phyloP scores from a whole-genome alignment of 2,113 vertebrate species.

The Microcebus jonahi region DNA sequence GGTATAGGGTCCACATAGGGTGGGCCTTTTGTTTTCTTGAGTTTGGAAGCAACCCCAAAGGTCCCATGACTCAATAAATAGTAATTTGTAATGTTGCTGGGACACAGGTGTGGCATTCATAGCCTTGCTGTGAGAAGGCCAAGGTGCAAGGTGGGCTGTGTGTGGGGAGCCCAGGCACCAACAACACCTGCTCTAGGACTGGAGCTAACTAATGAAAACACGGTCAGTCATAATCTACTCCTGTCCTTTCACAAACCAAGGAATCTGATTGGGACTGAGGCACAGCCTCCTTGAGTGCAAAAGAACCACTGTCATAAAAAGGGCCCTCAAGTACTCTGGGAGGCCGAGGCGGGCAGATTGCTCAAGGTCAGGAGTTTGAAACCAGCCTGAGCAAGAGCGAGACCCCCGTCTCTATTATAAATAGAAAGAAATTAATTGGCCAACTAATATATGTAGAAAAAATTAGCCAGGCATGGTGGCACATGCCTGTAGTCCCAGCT shows the following conservation, averaged over 20 bases:
- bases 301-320: not conserved
- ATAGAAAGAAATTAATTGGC: too few relatives aligned
- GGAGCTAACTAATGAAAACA: not conserved
- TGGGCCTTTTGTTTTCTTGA: not conserved
- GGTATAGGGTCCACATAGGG: not conserved
- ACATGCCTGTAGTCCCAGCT: too few relatives aligned
- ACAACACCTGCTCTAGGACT: not conserved
- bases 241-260: fast-evolving
- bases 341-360: too few relatives aligned
- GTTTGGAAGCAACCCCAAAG: not conserved
- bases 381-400: too few relatives aligned
- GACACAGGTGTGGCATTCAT: not conserved
- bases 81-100: not conserved
- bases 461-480: too few relatives aligned
- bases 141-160: not conserved
- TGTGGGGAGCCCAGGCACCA: not conserved
- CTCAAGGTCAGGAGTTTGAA: too few relatives aligned
- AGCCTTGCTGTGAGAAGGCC: not conserved
- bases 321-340: not conserved
- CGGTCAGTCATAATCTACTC: not conserved
- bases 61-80: not conserved
- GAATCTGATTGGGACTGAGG: not conserved
- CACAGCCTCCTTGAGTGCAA: not conserved
- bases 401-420: too few relatives aligned
- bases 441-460: too few relatives aligned